These are phyloP conservation scores for Rhimphoctona megacephalus DNA, from an alignment of 2,888 invertebrate species.

Conservation along the genomic window DNA sequence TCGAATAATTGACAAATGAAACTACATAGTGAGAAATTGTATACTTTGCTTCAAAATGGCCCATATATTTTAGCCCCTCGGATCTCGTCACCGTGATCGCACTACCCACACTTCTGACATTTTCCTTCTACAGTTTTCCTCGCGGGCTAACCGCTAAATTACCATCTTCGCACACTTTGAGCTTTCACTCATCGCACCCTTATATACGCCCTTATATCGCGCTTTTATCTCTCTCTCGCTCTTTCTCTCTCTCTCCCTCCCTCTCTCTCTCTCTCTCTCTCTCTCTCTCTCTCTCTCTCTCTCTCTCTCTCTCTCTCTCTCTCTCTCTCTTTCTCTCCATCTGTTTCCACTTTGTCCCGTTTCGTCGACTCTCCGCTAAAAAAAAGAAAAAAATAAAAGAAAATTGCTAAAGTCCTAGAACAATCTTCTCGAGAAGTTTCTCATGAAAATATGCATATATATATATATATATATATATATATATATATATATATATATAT, in stretches of 20 bases:
- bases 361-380: not conserved
- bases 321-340: constrained; percentile 24
- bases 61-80: constrained; percentile 30
- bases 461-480: not conserved
- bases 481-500: not conserved
- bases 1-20: no score
- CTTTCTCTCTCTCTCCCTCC: not conserved
- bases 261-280: constrained; percentile 31
- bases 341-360: constrained; percentile 30
- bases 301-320: constrained; percentile 24
- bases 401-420: constrained; percentile 11
- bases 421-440: constrained; percentile 13
- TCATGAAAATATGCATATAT: not conserved
- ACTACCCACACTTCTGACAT: constrained; percentile 23
- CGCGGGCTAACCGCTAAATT: constrained; percentile 65
- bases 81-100: constrained; percentile 15
- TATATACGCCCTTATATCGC: not conserved
- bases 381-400: not conserved
- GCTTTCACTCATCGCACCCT: constrained; percentile 43
- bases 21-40: not conserved
- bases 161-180: constrained; percentile 55
- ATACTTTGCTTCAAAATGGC: not conserved
- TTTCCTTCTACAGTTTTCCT: constrained; percentile 52
- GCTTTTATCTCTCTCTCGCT: constrained; percentile 17
- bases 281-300: not conserved